A percentile compares a stretch with the other conserved stretches of the same genome.
Evolutionary conservation across 2,113 vertebrate genomes (phyloP).

Genomic region (Stigmatopora argus): DNA sequence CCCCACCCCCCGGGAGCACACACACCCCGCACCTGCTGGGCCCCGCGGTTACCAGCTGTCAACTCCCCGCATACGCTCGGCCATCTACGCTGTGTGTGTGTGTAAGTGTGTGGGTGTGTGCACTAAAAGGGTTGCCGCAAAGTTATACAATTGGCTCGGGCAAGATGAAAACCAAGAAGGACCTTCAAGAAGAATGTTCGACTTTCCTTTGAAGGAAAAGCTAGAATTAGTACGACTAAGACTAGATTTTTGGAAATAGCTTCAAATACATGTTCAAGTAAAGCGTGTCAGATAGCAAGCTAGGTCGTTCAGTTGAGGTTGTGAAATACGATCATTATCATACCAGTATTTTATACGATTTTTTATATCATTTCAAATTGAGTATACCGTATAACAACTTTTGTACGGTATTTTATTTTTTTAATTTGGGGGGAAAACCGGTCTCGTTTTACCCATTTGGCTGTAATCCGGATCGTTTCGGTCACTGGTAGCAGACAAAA

Average conservation of each 20-base stretch:
- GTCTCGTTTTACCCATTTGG: too few relatives aligned
- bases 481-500: too few relatives aligned
- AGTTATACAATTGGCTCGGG: conserved; percentile 40
- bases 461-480: too few relatives aligned
- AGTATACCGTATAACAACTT: too few relatives aligned
- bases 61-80: conserved; percentile 63
- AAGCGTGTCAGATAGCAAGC: neutral
- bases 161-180: conserved; percentile 28
- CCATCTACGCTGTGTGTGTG: conserved; percentile 49
- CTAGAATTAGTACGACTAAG: neutral
- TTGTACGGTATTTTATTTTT: too few relatives aligned
- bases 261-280: too few relatives aligned
- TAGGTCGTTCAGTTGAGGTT: conserved; percentile 15
- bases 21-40: conserved; percentile 65
- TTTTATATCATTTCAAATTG: too few relatives aligned
- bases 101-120: conserved; percentile 25
- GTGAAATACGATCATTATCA: too few relatives aligned
- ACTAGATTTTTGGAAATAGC: neutral
- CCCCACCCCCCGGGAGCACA: conserved; percentile 66
- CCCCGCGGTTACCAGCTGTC: conserved; percentile 74
- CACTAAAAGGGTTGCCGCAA: conserved; percentile 42
- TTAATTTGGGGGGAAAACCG: too few relatives aligned
- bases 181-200: conserved; percentile 49
- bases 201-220: conserved; percentile 22
- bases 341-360: too few relatives aligned